These are phyloP conservation scores for Apodemus agrarius DNA, from an alignment of 2,797 vertebrate genomes.

Conservation along the genomic window DNA sequence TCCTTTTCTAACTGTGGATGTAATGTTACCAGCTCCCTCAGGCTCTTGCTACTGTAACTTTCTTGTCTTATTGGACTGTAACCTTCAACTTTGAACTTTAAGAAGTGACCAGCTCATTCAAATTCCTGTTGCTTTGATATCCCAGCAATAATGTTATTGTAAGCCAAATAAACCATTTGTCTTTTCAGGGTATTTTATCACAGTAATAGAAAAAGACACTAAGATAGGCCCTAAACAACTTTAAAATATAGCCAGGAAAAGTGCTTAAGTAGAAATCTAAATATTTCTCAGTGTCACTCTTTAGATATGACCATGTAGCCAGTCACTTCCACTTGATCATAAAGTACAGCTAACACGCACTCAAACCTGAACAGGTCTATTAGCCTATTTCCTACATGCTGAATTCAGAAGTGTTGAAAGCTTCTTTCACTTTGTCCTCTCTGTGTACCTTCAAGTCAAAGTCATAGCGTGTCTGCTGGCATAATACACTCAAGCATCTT, in stretches of 20 bases:
- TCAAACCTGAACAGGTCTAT: neutral
- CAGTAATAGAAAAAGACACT: neutral
- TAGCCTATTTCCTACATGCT: neutral
- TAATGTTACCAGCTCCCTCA: neutral
- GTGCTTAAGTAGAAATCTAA: neutral
- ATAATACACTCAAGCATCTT: neutral
- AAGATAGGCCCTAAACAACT: neutral
- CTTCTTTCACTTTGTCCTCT: neutral
- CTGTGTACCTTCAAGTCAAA: neutral
- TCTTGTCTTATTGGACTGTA: neutral
- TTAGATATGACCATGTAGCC: neutral
- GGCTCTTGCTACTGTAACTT: neutral
- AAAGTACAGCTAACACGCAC: neutral
- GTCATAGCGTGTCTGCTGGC: neutral
- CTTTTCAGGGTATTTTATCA: neutral
- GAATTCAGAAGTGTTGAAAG: neutral
- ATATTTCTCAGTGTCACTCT: neutral
- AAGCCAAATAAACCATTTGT: neutral
- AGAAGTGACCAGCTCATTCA: neutral
- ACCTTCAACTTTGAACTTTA: neutral
- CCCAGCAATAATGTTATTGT: neutral
- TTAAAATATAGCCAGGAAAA: constrained; percentile 9
- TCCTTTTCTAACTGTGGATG: neutral
- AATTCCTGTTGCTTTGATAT: neutral
- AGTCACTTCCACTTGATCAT: neutral